Base-by-base conservation (phyloP, 2,888 invertebrate genomes). In the Drosophila anceps region DNA sequence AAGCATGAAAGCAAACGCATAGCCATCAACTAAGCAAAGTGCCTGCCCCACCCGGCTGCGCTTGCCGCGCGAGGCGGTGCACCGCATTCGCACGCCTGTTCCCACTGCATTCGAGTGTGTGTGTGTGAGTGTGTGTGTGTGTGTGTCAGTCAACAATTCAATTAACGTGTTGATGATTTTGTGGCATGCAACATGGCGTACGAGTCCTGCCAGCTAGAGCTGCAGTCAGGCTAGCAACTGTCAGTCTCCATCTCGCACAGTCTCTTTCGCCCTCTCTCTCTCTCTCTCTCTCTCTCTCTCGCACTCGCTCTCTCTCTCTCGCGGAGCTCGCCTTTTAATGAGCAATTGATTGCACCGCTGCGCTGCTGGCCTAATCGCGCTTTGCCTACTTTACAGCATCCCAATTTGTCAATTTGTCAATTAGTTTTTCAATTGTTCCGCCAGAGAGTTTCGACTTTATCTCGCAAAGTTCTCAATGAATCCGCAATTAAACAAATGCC, bases 111-210 rank as follows among this genome's bases (percentile, higher is more conserved):
- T n/a, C 53, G 35, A 15, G 13, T 35, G 58, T 67, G 59, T 70
- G 44, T 15, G 24, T 44, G 24, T 44, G 59, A 67, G 55, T 69
- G 73, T 71, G 81, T 86, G 54, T 67, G 55, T 71, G 72, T 74
- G 81, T 87, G 82, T 81, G 89, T 84, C 90, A 91, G 90, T 91
- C 90, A 91, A 91, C 91, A 91, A 91, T 91, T 91, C 91, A 91
- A 91, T 91, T 91, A 91, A 90, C 90, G 86, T 90, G 90, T 82
- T 87, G 90, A 87, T 90, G 91, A 89, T 88, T 91, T 91, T 89
- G 91, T 84, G 90, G 91, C 88, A 91, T 90, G 88, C 88, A 82
- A 84, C 88, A 81, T 84, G 74, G 69, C 77, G 68, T 60, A 74
- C 81, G 69, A 81, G 80, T 79, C 74, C 82, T 79, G 70, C 48